phyloP scores from a whole-genome alignment of 2,113 vertebrate genomes.

The Opisthocomus hoazin region DNA sequence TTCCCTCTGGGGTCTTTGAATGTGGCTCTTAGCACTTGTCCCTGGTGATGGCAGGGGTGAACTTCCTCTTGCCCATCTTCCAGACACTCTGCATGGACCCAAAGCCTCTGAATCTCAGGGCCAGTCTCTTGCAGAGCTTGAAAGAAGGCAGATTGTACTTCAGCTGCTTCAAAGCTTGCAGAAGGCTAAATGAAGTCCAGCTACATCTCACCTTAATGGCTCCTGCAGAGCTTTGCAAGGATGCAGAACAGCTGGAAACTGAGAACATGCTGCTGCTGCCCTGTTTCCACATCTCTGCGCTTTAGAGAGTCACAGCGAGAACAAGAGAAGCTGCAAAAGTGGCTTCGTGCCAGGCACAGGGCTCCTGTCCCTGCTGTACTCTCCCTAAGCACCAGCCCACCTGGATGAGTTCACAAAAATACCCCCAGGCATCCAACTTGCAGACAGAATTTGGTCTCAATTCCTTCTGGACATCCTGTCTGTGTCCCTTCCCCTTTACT shows the following conservation, averaged over 20 bases:
- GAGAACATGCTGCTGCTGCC: not conserved
- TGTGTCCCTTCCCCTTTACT: not conserved
- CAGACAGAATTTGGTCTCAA: not conserved
- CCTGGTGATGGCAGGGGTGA: not conserved
- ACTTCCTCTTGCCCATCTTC: not conserved
- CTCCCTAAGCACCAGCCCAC: not conserved
- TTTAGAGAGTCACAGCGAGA: not conserved
- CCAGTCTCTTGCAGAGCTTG: not conserved
- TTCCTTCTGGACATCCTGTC: not conserved
- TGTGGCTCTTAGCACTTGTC: not conserved
- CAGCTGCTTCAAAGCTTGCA: not conserved
- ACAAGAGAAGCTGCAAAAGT: not conserved
- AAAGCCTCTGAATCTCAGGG: not conserved
- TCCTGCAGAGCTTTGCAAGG: not conserved
- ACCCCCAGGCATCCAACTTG: not conserved
- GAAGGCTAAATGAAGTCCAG: not conserved
- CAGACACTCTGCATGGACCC: fast-evolving
- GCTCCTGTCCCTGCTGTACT: not conserved
- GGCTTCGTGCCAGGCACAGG: not conserved
- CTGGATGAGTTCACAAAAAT: not conserved
- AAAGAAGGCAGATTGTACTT: not conserved
- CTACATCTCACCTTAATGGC: not conserved
- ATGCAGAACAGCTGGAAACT: not conserved
- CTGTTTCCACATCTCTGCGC: not conserved
- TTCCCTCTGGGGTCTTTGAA: not conserved